These are phyloP conservation scores for Girardinichthys multiradiatus DNA, from an alignment of 2,113 vertebrate species.

Conservation along the genomic window DNA sequence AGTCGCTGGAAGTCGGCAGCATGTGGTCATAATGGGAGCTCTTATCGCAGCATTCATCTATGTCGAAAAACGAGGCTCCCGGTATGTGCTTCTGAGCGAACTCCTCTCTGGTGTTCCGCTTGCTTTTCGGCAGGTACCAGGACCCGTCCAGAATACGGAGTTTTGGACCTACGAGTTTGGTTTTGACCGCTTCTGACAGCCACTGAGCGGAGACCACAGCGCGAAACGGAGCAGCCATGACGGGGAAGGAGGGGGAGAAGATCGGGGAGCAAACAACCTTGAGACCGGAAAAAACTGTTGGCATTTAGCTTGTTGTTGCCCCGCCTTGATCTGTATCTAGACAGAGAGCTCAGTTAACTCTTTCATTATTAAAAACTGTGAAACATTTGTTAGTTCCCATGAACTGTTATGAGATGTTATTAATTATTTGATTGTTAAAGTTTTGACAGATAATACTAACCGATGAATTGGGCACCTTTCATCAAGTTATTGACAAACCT, in stretches of 20 bases:
- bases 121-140: constrained; percentile 89
- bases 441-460: too few species aligned
- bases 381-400: too few species aligned
- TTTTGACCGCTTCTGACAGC: constrained; percentile 86
- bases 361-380: not conserved
- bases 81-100: constrained; percentile 88
- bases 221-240: constrained; percentile 84
- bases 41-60: constrained; percentile 88
- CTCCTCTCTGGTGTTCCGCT: constrained; percentile 82
- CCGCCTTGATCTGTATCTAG: not conserved
- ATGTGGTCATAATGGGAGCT: constrained; percentile 88
- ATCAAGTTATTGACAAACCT: too few species aligned
- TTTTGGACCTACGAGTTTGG: constrained; percentile 75
- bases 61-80: constrained; percentile 88
- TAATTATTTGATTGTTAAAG: too few species aligned
- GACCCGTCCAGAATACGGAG: constrained; percentile 89
- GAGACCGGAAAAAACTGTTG: not conserved
- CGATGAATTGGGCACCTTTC: too few species aligned
- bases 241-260: not conserved
- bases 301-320: not conserved
- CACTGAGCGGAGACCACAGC: constrained; percentile 88
- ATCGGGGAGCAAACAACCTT: not conserved
- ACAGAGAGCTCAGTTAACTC: not conserved
- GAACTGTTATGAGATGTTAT: too few species aligned
- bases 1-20: constrained; percentile 83